Evolutionary conservation across 2,797 vertebrate species (phyloP).

Genomic region (Neosalanx taihuensis): DNA sequence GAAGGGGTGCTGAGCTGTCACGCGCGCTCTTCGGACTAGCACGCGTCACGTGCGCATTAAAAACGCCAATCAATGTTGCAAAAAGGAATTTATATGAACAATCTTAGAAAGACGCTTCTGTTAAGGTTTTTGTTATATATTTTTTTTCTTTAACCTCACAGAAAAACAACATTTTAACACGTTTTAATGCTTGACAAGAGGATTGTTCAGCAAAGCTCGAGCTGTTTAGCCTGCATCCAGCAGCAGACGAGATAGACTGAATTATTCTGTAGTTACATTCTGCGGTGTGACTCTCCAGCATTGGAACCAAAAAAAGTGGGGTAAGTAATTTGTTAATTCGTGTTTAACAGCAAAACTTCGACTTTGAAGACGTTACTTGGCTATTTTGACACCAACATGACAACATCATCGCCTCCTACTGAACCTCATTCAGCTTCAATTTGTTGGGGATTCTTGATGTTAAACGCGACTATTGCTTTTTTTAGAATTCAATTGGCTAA

Average conservation of each 20-base stretch:
- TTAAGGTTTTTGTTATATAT: no score
- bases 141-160: not conserved
- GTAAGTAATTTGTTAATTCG: not conserved
- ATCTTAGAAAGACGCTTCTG: not conserved
- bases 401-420: no score
- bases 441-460: not conserved
- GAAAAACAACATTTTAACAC: not conserved
- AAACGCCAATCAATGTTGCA: not conserved
- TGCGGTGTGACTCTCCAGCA: no score
- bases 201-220: not conserved
- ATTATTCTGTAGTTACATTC: no score
- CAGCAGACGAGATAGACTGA: no score
- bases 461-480: not conserved
- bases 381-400: no score
- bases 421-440: not conserved
- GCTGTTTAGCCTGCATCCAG: no score
- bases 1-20: not conserved
- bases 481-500: not conserved
- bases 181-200: not conserved
- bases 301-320: not conserved
- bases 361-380: no score
- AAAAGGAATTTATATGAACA: constrained; percentile 22
- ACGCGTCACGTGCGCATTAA: constrained; percentile 30
- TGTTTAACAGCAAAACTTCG: not conserved
- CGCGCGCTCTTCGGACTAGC: not conserved